A percentile compares a stretch with the other conserved stretches of the same genome.
phyloP scores from a whole-genome alignment of 2,797 vertebrate genomes.

The Melanotaenia maccullochi region DNA sequence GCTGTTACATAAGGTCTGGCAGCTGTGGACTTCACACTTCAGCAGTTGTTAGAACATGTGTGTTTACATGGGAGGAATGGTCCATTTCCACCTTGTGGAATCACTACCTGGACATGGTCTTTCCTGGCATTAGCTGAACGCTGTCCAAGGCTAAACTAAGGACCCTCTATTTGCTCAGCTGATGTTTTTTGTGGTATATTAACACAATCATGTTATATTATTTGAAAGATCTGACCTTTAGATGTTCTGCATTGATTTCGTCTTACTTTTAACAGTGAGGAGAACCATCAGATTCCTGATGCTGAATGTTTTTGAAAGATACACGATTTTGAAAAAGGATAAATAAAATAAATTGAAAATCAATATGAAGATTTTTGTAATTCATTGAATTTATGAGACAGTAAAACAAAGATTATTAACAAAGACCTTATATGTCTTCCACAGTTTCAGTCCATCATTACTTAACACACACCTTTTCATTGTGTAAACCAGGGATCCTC shows the following conservation, averaged over 20 bases:
- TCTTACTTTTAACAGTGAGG: neutral
- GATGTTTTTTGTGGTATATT: neutral
- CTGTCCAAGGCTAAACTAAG: neutral
- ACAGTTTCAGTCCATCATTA: too few relatives aligned
- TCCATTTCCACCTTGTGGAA: slow-evolving; percentile 11
- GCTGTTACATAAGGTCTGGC: slow-evolving; percentile 44
- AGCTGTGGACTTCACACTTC: slow-evolving; percentile 24
- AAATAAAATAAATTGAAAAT: too few relatives aligned
- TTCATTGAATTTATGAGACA: too few relatives aligned
- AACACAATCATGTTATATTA: neutral
- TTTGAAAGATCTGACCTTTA: neutral
- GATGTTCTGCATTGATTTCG: neutral
- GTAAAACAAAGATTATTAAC: too few relatives aligned
- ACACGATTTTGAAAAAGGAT: too few relatives aligned
- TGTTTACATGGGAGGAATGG: neutral
- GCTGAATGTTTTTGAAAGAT: too few relatives aligned
- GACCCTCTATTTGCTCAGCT: slow-evolving; percentile 1
- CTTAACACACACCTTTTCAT: too few relatives aligned
- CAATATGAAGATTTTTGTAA: too few relatives aligned
- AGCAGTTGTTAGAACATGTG: neutral
- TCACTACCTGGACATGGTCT: slow-evolving; percentile 23
- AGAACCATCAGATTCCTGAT: too few relatives aligned
- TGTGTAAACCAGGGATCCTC: too few relatives aligned
- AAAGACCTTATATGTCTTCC: too few relatives aligned
- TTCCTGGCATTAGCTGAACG: slow-evolving; percentile 15